Evolutionary conservation across 2,797 vertebrate species (phyloP).

Genomic region (Pantherophis alleghaniensis): DNA sequence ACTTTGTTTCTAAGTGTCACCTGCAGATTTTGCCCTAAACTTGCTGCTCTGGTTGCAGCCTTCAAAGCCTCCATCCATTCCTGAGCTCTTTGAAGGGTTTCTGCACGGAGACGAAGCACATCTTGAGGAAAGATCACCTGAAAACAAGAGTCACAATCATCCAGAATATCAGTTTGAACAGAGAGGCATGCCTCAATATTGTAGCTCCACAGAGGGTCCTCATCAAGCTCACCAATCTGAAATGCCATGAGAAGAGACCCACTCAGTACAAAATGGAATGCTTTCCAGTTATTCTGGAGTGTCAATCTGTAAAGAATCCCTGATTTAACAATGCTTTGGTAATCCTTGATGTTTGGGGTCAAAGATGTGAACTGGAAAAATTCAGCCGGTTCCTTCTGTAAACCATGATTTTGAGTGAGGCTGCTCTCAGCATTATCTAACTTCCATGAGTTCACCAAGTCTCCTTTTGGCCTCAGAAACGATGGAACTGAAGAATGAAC

Average conservation of each 20-base stretch:
- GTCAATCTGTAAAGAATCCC: constrained; percentile 86
- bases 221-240: constrained; percentile 82
- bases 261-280: constrained; percentile 91
- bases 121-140: constrained; percentile 88
- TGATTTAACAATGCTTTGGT: constrained; percentile 83
- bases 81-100: constrained; percentile 80
- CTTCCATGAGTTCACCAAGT: constrained; percentile 66
- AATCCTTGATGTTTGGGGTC: constrained; percentile 75
- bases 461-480: constrained; percentile 65
- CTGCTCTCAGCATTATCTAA: constrained; percentile 54
- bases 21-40: constrained; percentile 67
- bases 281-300: constrained; percentile 90
- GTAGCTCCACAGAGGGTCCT: constrained; percentile 84
- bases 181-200: constrained; percentile 82
- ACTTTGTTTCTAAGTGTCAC: constrained; percentile 71
- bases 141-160: constrained; percentile 79
- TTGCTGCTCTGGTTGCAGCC: constrained; percentile 72
- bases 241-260: constrained; percentile 84
- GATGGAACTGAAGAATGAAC: constrained; percentile 75
- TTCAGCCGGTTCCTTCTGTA: constrained; percentile 64
- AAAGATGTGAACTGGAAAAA: constrained; percentile 75
- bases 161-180: constrained; percentile 78
- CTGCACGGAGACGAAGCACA: constrained; percentile 84
- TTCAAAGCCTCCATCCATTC: constrained; percentile 90
- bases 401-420: constrained; percentile 59